Percentiles rank a stretch among this genome's conserved stretches.
Evolutionary conservation across 1,140 invertebrate genomes (phyloP).

Genomic region (Zaprionus tsacasi): DNA sequence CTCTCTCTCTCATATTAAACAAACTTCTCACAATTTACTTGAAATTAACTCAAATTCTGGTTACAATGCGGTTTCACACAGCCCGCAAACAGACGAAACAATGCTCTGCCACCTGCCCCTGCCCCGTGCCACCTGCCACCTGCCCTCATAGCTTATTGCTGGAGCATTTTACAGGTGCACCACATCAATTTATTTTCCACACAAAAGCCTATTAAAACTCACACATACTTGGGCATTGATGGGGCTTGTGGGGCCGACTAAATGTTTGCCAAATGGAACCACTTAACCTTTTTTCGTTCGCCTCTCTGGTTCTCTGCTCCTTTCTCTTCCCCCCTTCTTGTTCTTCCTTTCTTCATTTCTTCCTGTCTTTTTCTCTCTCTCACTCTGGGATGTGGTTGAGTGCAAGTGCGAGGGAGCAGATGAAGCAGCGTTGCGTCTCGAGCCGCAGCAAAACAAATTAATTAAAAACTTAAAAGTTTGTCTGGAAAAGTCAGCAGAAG

Average conservation of each 20-base stretch:
- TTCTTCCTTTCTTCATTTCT: conserved; percentile 12
- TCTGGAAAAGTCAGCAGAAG: conserved; percentile 39
- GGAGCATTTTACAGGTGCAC: conserved; percentile 74
- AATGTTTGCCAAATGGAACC: conserved; percentile 81
- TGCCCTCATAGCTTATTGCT: conserved; percentile 51
- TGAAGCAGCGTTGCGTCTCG: conserved; percentile 29
- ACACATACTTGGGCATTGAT: conserved; percentile 59
- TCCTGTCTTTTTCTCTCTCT: neutral
- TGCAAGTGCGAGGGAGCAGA: conserved; percentile 44
- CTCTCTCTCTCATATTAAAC: conserved; percentile 14
- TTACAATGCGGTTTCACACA: conserved; percentile 68
- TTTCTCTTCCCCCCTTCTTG: neutral
- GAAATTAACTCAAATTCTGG: conserved; percentile 73
- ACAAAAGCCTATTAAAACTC: conserved; percentile 81
- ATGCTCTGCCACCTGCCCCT: conserved; percentile 12
- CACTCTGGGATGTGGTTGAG: conserved; percentile 22
- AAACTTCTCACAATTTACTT: conserved; percentile 76
- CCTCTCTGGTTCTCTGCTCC: conserved; percentile 3
- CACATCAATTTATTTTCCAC: conserved; percentile 81
- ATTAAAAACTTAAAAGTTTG: conserved; percentile 79
- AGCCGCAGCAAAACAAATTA: conserved; percentile 75
- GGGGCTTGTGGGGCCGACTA: conserved; percentile 57
- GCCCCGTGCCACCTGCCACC: neutral
- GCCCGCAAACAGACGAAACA: conserved; percentile 42
- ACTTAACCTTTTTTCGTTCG: conserved; percentile 73